Evolutionary conservation across 2,113 vertebrate species (phyloP), one percentile per base, ranked within the genome.

Genomic region (Cochlearius cochlearius): DNA sequence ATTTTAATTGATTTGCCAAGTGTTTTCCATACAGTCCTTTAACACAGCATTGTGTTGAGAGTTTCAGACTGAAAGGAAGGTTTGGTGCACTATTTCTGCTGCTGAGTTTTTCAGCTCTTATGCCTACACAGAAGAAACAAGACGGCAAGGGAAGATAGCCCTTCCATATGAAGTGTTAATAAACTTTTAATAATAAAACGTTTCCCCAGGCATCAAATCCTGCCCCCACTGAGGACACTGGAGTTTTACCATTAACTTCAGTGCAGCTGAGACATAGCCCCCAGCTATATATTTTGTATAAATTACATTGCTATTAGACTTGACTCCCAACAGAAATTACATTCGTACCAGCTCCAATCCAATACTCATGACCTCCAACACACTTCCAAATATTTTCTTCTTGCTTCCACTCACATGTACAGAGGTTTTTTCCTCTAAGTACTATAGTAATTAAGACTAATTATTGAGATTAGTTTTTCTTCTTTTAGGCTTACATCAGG

Each of bases 1-100:
- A 79, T 96, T 98, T 97, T 97, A 96, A 85, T 96, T 94, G 96
- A 53, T 96, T 96, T 97, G 95, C 92, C 94, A 84, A 76, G 76
- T 71, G 63, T 94, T 98, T 97, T 96, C 93, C 93, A 74, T 71
- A 86, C 90, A 87, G 78, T 34, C 64, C 92, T 93, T 97, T 91
- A 96, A 95, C 77, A 77, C 69, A 89, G 69, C 43, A 14, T 55
- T 68, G 76, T 47, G 67, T 53, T 36, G 87, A 88, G 74, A 86
- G 81, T 78, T 86, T 78, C 92, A 74, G 88, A 52, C 72, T 45
- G 45, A 77, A 87, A 87, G 27, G 53, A 63, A 71, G 30, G 39
- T 49, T 55, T 78, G 30, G 15, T 45, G 26, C 39, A 2, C 59
- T 43, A 50, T 64, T 21, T 84, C 67, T 49, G 2, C 45, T 21